Base-by-base conservation (phyloP, 2,888 invertebrate species). In the Chrysodeixis includens region DNA sequence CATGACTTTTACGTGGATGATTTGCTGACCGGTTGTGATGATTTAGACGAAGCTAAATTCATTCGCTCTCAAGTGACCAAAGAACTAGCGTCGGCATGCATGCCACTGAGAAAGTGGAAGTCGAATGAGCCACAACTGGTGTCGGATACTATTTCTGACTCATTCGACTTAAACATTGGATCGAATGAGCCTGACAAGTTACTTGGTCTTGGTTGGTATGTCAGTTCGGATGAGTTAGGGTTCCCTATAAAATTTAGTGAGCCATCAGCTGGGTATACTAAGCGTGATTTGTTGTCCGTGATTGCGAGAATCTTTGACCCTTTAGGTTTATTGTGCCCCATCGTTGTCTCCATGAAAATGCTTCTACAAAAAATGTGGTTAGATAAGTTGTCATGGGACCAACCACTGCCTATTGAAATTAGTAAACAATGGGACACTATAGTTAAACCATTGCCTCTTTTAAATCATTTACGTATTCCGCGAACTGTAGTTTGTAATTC, bases 1-100 rank as follows among this genome's bases (percentile, higher is more conserved):
- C 73, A 80, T 22, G 80, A 84, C 40, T 75, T 78, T 53, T 83
- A 82, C 60, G 78, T 82, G 0, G 79, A 81, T 56, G 78, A 81
- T 53, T 56, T 76, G 8, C 22, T 79, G 8, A 64, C 62, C 5
- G 70, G 66, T 59, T 40, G 56, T 9, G 64, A 75, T 20, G 18
- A 64, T 26, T 26, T 74, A 18, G 16, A 63, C 10, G 66, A 71
- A n/a, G 57, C 66, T 0, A 20, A n/a, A 6, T 12, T 58, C 0
- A 55, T 80, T 1, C 74, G 68, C 20, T 4, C 40, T 0, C 18
- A 57, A 8, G 62, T 78, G 0, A 78, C 77, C 10, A 22, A 56
- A 1, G 66, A 49, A 5, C 56, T 82, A 1, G 67, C 71, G 14
- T 69, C 76, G 1, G 81, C 79, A 53, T 44, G 74, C 20, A 71